Percentiles rank a stretch among this genome's conserved stretches.
Evolutionary conservation across 2,888 invertebrate genomes (phyloP).

Genomic region (Ecliptopera silaceata): DNA sequence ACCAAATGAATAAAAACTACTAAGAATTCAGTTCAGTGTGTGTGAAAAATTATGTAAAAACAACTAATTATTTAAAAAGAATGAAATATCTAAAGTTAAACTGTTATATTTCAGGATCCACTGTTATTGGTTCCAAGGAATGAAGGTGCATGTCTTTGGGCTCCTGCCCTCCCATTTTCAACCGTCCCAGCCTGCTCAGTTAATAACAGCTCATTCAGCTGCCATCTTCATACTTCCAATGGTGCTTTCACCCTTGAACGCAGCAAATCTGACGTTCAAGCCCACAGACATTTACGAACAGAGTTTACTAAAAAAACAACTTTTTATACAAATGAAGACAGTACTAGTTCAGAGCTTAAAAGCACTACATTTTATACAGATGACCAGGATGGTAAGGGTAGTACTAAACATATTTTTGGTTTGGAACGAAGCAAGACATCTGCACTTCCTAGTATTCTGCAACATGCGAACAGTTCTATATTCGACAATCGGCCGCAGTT

Average conservation of each 20-base stretch:
- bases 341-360: constrained; percentile 52
- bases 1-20: no score
- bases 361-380: constrained; percentile 68
- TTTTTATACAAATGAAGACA: constrained; percentile 62
- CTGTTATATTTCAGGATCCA: constrained; percentile 71
- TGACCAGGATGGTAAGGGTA: constrained; percentile 36
- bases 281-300: constrained; percentile 57
- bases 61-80: no score
- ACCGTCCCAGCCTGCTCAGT: constrained; percentile 69
- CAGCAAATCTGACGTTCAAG: constrained; percentile 74
- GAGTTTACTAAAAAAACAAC: constrained; percentile 58
- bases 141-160: constrained; percentile 81
- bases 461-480: constrained; percentile 60
- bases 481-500: constrained; percentile 70
- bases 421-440: constrained; percentile 76
- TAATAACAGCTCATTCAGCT: constrained; percentile 71
- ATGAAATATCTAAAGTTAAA: neutral
- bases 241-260: constrained; percentile 71
- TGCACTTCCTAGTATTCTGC: constrained; percentile 54
- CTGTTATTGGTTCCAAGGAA: constrained; percentile 84
- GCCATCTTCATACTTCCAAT: constrained; percentile 70
- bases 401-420: constrained; percentile 49
- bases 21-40: no score
- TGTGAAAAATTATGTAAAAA: no score
- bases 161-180: constrained; percentile 72